Base-by-base conservation (phyloP, 2,113 vertebrate species). In the Gasterosteus aculeatus region DNA sequence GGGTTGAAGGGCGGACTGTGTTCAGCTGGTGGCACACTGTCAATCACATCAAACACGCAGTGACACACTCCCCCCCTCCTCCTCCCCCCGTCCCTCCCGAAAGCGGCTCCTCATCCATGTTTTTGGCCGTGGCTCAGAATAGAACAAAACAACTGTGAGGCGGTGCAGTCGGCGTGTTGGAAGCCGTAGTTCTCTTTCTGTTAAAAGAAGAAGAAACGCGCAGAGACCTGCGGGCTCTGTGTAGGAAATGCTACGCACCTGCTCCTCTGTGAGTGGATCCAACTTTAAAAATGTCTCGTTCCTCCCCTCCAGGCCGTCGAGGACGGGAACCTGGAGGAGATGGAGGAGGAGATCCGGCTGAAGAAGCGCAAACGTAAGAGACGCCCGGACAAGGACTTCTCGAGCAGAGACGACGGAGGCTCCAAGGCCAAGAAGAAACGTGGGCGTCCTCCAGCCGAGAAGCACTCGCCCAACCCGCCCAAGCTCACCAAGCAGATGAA, bases 251-350 rank as follows among this genome's bases (percentile, higher is more conserved):
- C 10, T 6, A 12, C 1, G 18, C 12, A 19, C n/a, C 26, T 15
- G 22, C 12, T 33, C 33, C 33, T 33, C 33, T 33, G 3, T 8
- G 46, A 56, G 35, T 2, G 10, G 14, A 26, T 18, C 42, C 54
- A 49, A 18, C 0, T 0, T 57, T 56, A 49, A 61, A 41, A 10
- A 1, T 9, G 39, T 33, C 44, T n/a, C 11, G 18, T 2, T 66
- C 42, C 53, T 4, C 4, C 0, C n/a, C 39, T 57, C 7, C 86
- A 99, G 98, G 98, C 98, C 72, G 95, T 99, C 7, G 97, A 99
- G 93, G 97, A 99, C 88, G 98, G 98, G 63, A 99, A 99, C 92
- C 94, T 99, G 93, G 98, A 99, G 77, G 97, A 99, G 93, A 98
- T 99, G 95, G 98, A 99, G 90, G 98, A 99, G 89, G 98, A 99